Base-by-base conservation (phyloP, 2,113 vertebrate species). In the Helogale parvula region DNA sequence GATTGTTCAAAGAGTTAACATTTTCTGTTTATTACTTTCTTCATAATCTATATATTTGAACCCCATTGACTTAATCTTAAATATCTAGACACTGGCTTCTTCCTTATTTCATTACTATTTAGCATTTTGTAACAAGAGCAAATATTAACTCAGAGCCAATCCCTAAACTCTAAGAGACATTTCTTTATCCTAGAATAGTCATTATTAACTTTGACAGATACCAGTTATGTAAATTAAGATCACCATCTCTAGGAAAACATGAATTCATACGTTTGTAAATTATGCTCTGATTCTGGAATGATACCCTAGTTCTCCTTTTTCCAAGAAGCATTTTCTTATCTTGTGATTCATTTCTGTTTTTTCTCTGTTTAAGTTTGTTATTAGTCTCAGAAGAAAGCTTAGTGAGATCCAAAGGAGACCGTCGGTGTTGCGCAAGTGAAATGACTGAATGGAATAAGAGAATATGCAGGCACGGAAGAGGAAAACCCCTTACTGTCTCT, bases 121-220 rank as follows among this genome's bases (percentile, higher is more conserved):
- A 97, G 71, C 50, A 92, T 93, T 97, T 95, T 92, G 63, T 97
- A 97, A 93, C 88, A 93, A 94, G 66, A 96, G 11, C 25, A 93
- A 97, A 96, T 96, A 94, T 95, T 97, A 96, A 97, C 92, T 96
- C 84, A 97, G 90, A 98, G 92, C 76, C 95, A 94, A 84, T 21
- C 38, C 41, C 74, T 96, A 92, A 92, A 93, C 11, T 88, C 41
- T 88, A 94, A 79, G 66, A 96, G 82, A 91, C 69, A 80, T 96
- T 98, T 90, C 50, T 96, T 97, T 92, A 96, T 96, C 92, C 87
- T 98, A 94, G 92, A 88, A 94, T 92, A 96, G 89, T 94, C 84
- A 92, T 97, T 98, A 92, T 97, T 98, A 97, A 97, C 92, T 88
- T 95, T 96, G 80, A 94, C 83, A 90, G 91, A 91, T 81, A 88